Base-by-base conservation (phyloP, 2,797 vertebrate species). In the Arrhamphus sclerolepis region DNA sequence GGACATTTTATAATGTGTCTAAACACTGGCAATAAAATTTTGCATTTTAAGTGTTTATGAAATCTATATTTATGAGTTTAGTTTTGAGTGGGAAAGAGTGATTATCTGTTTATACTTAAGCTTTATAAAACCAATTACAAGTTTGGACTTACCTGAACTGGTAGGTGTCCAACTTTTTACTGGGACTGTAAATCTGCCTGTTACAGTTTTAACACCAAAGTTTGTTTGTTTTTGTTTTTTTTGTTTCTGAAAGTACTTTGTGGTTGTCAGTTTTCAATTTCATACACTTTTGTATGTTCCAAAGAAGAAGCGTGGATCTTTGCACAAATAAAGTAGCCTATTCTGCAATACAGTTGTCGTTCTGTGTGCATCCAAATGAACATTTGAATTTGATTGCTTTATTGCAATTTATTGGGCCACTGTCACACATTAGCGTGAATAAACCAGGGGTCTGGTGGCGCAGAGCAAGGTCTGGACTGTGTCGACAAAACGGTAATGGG, bases 271-370 rank as follows among this genome's bases (percentile, higher is more conserved):
- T 82, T 87, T 80, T 81, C 58, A 80, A 74, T 48, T 73, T 79
- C 56, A 75, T 77, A 83, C 68, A 86, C 82, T 85, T 90, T 89
- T 89, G 76, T 92, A 90, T 86, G 85, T 89, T 89, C 78, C 87
- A 89, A 86, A 89, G 70, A 84, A 63, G 80, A 70, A 75, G 85
- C 44, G 51, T 89, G 75, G 76, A 76, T 82, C 57, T 89, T 90
- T 92, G 81, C 88, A 91, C 91, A 92, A 92, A 93, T 93, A 94
- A 94, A 94, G 87, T 86, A 87, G 88, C 76, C 56, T 44, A 88
- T 87, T 87, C 71, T 84, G 81, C 42, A 61, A 56, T 18, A 58
- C 6, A 22, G 0, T 21, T 63, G 46, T 76, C 8, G 46, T 72
- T 4, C 51, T 55, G 16, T 52, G 7, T 64, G 38, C 13, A 39